Conservation (phyloP, 2,113 vertebrate species). For the Miniopterus natalensis region DNA sequence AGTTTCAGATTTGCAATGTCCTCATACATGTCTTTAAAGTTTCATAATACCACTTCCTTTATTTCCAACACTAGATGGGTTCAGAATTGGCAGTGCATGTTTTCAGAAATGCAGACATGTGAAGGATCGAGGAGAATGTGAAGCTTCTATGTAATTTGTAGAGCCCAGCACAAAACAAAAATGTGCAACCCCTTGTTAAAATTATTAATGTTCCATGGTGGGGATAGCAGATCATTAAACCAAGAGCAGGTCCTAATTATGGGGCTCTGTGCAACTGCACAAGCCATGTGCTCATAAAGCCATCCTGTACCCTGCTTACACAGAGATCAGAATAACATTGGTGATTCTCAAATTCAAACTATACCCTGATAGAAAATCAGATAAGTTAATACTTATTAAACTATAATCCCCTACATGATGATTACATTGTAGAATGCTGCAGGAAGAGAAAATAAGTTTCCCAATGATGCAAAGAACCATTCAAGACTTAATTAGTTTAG, state of each 20-base stretch:
- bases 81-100: slow-evolving; percentile 4
- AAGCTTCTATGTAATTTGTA: neutral
- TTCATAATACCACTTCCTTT: slow-evolving; percentile 23
- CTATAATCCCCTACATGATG: neutral
- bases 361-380: neutral
- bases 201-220: slow-evolving; percentile 8
- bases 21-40: slow-evolving; percentile 58
- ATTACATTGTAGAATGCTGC: neutral
- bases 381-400: slow-evolving; percentile 3
- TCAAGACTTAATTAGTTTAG: slow-evolving; percentile 3
- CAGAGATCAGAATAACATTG: neutral
- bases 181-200: neutral
- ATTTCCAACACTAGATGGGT: neutral
- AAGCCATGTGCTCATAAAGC: neutral
- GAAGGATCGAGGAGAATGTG: neutral
- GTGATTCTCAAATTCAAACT: slow-evolving; percentile 45
- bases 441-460: slow-evolving; percentile 42
- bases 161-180: slow-evolving; percentile 7
- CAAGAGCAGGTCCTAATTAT: neutral
- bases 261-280: neutral
- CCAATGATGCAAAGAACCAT: neutral
- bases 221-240: neutral
- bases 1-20: slow-evolving; percentile 40
- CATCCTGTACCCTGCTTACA: slow-evolving; percentile 2
- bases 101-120: slow-evolving; percentile 41